Conservation (phyloP, 2,888 invertebrate species). For the Protophormia terraenovae region DNA sequence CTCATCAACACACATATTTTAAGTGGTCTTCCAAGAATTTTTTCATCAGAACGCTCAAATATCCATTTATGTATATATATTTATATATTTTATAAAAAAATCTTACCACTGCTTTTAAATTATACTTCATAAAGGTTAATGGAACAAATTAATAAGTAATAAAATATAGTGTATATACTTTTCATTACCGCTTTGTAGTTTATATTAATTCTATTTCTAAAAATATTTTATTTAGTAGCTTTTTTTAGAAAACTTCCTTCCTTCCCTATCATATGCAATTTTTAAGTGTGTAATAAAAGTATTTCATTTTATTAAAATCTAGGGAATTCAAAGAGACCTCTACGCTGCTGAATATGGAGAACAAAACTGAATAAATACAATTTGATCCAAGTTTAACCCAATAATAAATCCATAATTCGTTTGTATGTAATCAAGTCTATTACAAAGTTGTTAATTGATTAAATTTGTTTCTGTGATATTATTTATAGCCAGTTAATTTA, state of each 20-base stretch:
- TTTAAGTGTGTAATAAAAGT: constrained; percentile 7
- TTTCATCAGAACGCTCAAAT: too few relatives aligned
- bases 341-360: constrained; percentile 55
- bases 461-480: too few relatives aligned
- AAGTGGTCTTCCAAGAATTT: too few relatives aligned
- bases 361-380: constrained; percentile 47
- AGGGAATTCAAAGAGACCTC: constrained; percentile 64
- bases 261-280: not conserved
- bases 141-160: too few relatives aligned
- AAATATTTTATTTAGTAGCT: too few relatives aligned
- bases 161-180: not conserved
- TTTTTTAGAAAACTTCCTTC: not conserved
- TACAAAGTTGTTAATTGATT: not conserved
- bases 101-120: not conserved
- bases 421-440: constrained; percentile 17
- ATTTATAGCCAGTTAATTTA: not conserved
- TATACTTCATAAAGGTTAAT: not conserved
- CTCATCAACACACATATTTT: too few relatives aligned
- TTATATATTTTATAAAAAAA: too few relatives aligned
- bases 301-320: constrained; percentile 56
- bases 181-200: not conserved
- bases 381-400: not conserved
- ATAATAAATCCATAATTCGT: not conserved
- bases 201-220: not conserved
- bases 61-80: too few relatives aligned